phyloP scores from a whole-genome alignment of 2,113 vertebrate genomes.

The Syngnathus typhle region DNA sequence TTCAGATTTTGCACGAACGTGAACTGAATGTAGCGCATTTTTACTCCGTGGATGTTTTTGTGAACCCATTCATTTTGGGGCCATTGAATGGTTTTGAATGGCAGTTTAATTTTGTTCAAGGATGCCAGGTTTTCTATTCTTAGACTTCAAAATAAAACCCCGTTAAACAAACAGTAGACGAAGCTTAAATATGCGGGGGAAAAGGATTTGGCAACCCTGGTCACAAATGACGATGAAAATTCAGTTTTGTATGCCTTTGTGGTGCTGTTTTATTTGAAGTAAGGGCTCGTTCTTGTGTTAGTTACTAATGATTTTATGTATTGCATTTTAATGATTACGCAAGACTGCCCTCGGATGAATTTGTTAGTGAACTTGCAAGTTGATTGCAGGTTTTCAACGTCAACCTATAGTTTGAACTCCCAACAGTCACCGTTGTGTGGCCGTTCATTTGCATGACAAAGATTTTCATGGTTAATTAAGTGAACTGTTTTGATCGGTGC shows the following conservation, averaged over 20 bases:
- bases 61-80: too few species aligned
- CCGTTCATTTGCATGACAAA: slow-evolving; percentile 75
- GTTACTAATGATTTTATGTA: not conserved
- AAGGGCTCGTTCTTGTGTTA: not conserved
- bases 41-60: too few species aligned
- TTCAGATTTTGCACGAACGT: too few species aligned
- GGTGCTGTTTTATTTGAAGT: slow-evolving; percentile 21
- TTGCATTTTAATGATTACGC: not conserved
- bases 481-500: slow-evolving; percentile 73
- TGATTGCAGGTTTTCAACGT: slow-evolving; percentile 29
- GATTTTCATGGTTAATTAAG: slow-evolving; percentile 68
- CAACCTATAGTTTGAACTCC: slow-evolving; percentile 39
- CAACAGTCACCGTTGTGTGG: slow-evolving; percentile 31
- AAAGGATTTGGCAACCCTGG: too few species aligned
- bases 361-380: slow-evolving; percentile 10
- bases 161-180: too few species aligned
- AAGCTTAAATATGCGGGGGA: too few species aligned
- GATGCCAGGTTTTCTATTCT: too few species aligned
- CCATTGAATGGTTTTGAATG: too few species aligned
- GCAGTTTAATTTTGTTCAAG: too few species aligned
- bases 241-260: not conserved
- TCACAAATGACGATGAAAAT: too few species aligned
- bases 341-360: slow-evolving; percentile 4
- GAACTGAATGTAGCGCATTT: too few species aligned
- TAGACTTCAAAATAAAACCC: too few species aligned